Base-by-base conservation (phyloP, 2,888 invertebrate species). In the Heliconius sara region DNA sequence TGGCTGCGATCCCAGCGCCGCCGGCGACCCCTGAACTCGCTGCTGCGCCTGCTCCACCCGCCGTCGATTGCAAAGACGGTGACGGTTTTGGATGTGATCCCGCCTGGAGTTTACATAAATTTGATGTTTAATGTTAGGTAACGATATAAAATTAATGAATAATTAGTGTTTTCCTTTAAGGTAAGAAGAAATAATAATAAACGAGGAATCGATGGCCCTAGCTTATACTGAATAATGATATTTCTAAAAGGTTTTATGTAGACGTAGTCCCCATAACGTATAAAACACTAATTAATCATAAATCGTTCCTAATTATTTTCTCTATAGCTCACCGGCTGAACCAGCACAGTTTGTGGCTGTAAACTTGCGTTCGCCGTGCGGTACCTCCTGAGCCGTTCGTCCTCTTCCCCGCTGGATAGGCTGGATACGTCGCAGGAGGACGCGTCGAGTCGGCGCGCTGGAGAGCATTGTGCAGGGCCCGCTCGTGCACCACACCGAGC, bases 371-470 rank as follows among this genome's bases (percentile, higher is more conserved):
- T 85, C 63, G 92, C 91, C 77, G 93, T 95, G 85, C 95, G 92
- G 85, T 95, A 95, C 82, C 94, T 88, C n/a, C 95, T 92, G 87
- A 95, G 86, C 9, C 95, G 89, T 89, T 95, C 93, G 93, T 95
- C 93, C 87, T 95, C 93, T 86, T 96, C 94, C 83, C 95, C 95
- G 86, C 95, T 94, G 88, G 95, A 95, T 70, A 95, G 91, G 84
- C 93, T 93, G 83, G 95, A 95, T 78, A 90, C 91, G 89, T 95
- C 95, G 92, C 95, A 95, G 12, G 94, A 94, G 79, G 94, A 95
- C 30, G 95, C 89, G 89, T 95, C 94, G 85, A 95, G 93, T 77
- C 95, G 90, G 75, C 95, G 91, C 87, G 95, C 93, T 73, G 94
- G 94, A 70, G 95, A 93, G 86, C 95, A 93, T 86, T 94, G 94